phyloP scores from a whole-genome alignment of 2,797 vertebrate species.

The Enteromius afrohamiltoni region DNA sequence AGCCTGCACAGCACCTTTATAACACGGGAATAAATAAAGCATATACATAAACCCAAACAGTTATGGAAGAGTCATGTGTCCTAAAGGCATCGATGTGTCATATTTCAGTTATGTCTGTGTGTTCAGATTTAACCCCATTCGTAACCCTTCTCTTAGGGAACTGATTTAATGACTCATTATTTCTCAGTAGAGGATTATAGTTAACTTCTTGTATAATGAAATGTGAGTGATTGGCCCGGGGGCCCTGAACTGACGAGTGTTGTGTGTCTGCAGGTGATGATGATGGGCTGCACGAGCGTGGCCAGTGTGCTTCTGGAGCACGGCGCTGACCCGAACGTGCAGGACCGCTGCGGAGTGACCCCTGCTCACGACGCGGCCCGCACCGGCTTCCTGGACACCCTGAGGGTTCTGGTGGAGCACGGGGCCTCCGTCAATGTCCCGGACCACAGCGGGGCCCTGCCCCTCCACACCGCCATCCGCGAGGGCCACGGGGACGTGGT shows the following conservation, averaged over 20 bases:
- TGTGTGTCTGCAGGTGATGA: slow-evolving; percentile 83
- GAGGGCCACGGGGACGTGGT: slow-evolving; percentile 83
- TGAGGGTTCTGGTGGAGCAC: slow-evolving; percentile 83
- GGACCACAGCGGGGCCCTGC: slow-evolving; percentile 79
- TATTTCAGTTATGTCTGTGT: background rate
- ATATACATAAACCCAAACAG: too few relatives aligned
- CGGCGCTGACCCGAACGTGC: slow-evolving; percentile 86
- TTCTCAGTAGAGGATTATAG: too few relatives aligned
- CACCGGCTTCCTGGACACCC: slow-evolving; percentile 87
- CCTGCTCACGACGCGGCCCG: slow-evolving; percentile 87
- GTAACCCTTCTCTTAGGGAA: background rate
- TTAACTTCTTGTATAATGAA: background rate
- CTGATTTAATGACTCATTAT: too few relatives aligned
- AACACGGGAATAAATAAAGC: too few relatives aligned
- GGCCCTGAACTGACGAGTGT: background rate
- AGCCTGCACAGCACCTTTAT: too few relatives aligned
- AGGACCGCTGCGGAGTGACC: slow-evolving; percentile 83
- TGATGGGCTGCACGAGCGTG: slow-evolving; percentile 85
- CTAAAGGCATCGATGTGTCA: background rate
- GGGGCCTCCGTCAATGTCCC: slow-evolving; percentile 83
- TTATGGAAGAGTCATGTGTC: too few relatives aligned
- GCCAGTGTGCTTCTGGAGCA: slow-evolving; percentile 85
- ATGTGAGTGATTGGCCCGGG: too few relatives aligned
- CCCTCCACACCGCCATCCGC: slow-evolving; percentile 85
- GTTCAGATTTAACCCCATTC: background rate